These are phyloP conservation scores for Myiozetetes cayanensis DNA, from an alignment of 2,113 vertebrate genomes.

Conservation along the genomic window DNA sequence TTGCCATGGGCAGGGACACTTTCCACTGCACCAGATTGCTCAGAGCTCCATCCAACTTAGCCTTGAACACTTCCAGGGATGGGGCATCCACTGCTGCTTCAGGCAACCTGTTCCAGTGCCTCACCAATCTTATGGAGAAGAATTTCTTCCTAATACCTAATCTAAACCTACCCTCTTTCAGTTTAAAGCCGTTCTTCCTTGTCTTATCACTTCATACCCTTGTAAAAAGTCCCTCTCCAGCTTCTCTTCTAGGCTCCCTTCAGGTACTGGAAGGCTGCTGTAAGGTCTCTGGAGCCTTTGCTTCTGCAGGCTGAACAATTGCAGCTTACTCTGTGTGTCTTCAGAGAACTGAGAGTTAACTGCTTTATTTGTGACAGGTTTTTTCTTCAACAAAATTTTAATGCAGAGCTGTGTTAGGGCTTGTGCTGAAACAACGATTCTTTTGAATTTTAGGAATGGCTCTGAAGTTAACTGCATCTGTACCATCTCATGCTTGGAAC, in stretches of 20 bases:
- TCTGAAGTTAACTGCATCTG: background rate
- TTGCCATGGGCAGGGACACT: background rate
- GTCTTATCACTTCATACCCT: background rate
- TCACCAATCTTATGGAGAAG: background rate
- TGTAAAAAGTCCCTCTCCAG: background rate
- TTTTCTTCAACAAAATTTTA: background rate
- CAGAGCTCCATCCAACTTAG: background rate
- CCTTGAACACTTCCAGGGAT: background rate
- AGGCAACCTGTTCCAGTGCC: background rate
- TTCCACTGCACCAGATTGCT: background rate
- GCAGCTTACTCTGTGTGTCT: accelerated
- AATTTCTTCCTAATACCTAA: background rate
- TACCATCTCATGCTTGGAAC: background rate
- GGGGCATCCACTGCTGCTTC: background rate
- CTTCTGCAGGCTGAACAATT: background rate
- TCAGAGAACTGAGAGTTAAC: background rate
- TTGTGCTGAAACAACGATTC: background rate
- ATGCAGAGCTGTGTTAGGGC: background rate
- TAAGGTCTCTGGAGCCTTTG: background rate
- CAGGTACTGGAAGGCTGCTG: background rate
- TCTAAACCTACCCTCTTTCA: background rate
- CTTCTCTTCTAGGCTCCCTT: background rate
- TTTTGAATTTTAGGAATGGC: background rate
- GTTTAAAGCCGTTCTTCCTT: background rate
- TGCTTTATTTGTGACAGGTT: background rate